Evolutionary conservation across 2,888 invertebrate species (phyloP), one percentile per base, ranked within the genome.

Genomic region (Nematopogon swammerdamellus): DNA sequence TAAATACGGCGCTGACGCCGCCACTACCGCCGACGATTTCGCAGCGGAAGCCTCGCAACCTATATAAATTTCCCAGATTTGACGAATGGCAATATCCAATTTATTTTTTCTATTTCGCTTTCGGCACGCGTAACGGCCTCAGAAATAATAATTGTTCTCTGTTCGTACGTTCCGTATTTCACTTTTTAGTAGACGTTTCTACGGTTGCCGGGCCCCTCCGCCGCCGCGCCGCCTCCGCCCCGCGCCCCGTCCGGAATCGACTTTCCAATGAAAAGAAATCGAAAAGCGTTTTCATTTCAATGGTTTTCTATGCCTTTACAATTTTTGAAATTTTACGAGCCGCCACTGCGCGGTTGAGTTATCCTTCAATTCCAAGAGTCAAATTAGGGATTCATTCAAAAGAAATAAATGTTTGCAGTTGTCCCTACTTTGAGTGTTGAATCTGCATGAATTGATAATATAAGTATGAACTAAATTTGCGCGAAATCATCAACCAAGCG

Each of bases 1-100:
- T n/a, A n/a, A n/a, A n/a, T n/a, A n/a, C 20, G 30, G 46, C 50
- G 47, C 47, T 25, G 5, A 51, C 49, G 50, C 51, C 51, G 52
- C 49, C 46, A 43, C n/a, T n/a, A n/a, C 52, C 45, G 53, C 51
- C 51, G 54, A 51, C 51, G 46, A 51, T 52, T 55, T 52, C 53
- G 52, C 55, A 52, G 44, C 50, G 46, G 48, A 45, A 47, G 46
- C 46, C 29, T 19, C 30, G 47, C 44, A 53, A 47, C 25, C 50
- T 53, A 51, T 51, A 53, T 52, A 53, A 47, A 50, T 54, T 51
- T 51, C 49, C 47, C 17, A 49, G 49, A 51, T 46, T 51, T 50
- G 50, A 52, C 50, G 50, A 52, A 50, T 50, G 46, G 52, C 50
- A 48, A 50, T 49, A 50, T 50, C 49, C 47, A 36, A 36, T 36